Evolutionary conservation across 2,888 invertebrate genomes (phyloP).

Genomic region (Caenorhabditis sp.): DNA sequence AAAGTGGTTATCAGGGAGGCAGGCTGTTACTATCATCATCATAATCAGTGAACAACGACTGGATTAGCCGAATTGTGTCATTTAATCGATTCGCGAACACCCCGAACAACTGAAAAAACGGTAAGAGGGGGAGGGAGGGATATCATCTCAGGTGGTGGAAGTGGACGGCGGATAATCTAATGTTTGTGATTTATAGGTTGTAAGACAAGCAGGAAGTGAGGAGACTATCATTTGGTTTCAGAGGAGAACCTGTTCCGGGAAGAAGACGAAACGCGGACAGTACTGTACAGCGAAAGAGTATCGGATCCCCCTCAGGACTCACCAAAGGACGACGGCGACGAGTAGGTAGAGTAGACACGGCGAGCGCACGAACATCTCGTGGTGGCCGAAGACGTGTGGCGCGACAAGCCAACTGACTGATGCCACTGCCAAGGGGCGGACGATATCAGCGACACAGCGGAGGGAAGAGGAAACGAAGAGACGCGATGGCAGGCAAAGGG

Average conservation of each 20-base stretch:
- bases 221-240: background rate
- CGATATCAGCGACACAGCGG: conserved; percentile 22
- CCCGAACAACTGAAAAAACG: conserved; percentile 3
- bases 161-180: background rate
- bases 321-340: conserved; percentile 10
- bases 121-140: no score
- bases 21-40: conserved; percentile 11
- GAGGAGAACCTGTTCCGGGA: conserved; percentile 12
- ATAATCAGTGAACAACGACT: conserved; percentile 41
- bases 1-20: conserved; percentile 32
- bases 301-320: background rate
- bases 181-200: conserved; percentile 28
- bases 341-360: conserved; percentile 30
- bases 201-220: conserved; percentile 13
- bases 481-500: conserved; percentile 7
- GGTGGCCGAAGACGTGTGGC: conserved; percentile 15
- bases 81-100: conserved; percentile 10
- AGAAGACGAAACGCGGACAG: background rate
- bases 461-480: no score
- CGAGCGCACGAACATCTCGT: conserved; percentile 25
- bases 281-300: no score
- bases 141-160: background rate
- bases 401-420: background rate
- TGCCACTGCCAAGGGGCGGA: conserved; percentile 9
- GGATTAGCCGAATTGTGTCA: conserved; percentile 18